Evolutionary conservation across 2,113 vertebrate genomes (phyloP).

Genomic region (Hydrolagus affinis): DNA sequence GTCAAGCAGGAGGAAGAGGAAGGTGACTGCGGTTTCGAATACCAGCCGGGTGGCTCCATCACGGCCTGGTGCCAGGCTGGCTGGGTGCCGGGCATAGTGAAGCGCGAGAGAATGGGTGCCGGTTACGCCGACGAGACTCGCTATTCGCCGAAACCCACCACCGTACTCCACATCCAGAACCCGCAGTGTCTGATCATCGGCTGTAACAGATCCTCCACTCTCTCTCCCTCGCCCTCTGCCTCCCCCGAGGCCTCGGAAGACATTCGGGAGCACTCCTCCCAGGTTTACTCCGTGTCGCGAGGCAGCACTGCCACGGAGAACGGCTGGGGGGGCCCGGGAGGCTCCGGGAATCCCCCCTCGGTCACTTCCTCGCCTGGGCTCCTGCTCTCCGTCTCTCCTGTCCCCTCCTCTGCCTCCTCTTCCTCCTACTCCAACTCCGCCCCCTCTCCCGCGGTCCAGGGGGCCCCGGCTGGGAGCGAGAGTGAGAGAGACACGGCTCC

Average conservation of each 20-base stretch:
- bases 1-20: conserved; percentile 69
- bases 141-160: conserved; percentile 34
- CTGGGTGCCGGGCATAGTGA: conserved; percentile 47
- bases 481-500: conserved; percentile 45
- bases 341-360: conserved; percentile 78
- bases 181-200: conserved; percentile 36
- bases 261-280: conserved; percentile 38
- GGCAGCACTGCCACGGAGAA: conserved; percentile 44
- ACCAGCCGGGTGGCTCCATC: conserved; percentile 33
- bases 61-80: conserved; percentile 45
- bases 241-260: conserved; percentile 49
- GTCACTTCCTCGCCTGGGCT: conserved; percentile 83
- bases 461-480: conserved; percentile 45
- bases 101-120: conserved; percentile 49
- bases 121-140: conserved; percentile 37
- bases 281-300: conserved; percentile 41
- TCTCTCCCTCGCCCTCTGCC: conserved; percentile 38
- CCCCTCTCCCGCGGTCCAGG: conserved; percentile 26
- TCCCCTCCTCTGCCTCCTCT: conserved; percentile 79
- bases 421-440: conserved; percentile 71
- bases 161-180: conserved; percentile 42
- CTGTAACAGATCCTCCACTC: conserved; percentile 43
- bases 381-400: conserved; percentile 74
- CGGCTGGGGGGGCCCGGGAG: conserved; percentile 73
- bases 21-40: conserved; percentile 38